Evolutionary conservation across 1,140 invertebrate genomes (phyloP).

Genomic region (Hycleus phaleratus): DNA sequence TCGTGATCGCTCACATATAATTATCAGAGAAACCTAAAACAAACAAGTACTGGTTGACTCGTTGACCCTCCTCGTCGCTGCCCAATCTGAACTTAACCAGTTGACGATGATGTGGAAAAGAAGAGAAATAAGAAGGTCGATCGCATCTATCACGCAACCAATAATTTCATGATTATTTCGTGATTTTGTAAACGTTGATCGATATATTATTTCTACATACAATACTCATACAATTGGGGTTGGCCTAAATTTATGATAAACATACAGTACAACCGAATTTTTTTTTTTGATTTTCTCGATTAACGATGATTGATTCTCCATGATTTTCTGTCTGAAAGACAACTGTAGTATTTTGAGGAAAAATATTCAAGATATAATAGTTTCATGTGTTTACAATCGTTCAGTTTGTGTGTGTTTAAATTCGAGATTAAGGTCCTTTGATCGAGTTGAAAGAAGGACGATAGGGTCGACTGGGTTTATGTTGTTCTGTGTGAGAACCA

Average conservation of each 20-base stretch:
- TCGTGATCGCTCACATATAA: slow-evolving; percentile 38
- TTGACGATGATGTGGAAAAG: slow-evolving; percentile 2
- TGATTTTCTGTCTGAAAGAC: neutral
- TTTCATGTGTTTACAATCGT: slow-evolving; percentile 10
- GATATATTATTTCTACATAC: slow-evolving; percentile 1
- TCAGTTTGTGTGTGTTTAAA: slow-evolving; percentile 1
- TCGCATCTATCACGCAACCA: slow-evolving; percentile 13
- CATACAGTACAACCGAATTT: neutral
- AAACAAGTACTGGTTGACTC: slow-evolving; percentile 37
- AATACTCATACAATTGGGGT: slow-evolving; percentile 15
- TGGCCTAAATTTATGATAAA: slow-evolving; percentile 18
- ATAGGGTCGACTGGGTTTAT: slow-evolving; percentile 9
- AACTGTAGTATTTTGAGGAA: too few relatives aligned
- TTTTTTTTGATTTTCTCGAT: neutral
- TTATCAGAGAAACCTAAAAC: slow-evolving; percentile 39
- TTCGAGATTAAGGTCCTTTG: neutral
- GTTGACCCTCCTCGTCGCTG: slow-evolving; percentile 24
- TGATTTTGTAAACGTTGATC: slow-evolving; percentile 25
- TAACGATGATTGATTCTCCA: neutral
- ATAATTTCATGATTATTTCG: slow-evolving; percentile 26
- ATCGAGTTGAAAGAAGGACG: neutral
- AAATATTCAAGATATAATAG: slow-evolving; percentile 9
- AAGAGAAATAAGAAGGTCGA: neutral
- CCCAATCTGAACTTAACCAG: slow-evolving; percentile 19
- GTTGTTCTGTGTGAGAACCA: slow-evolving; percentile 27